Evolutionary conservation across 2,797 vertebrate genomes (phyloP), one percentile per base, ranked within the genome.

Genomic region (Typhlichthys subterraneus): DNA sequence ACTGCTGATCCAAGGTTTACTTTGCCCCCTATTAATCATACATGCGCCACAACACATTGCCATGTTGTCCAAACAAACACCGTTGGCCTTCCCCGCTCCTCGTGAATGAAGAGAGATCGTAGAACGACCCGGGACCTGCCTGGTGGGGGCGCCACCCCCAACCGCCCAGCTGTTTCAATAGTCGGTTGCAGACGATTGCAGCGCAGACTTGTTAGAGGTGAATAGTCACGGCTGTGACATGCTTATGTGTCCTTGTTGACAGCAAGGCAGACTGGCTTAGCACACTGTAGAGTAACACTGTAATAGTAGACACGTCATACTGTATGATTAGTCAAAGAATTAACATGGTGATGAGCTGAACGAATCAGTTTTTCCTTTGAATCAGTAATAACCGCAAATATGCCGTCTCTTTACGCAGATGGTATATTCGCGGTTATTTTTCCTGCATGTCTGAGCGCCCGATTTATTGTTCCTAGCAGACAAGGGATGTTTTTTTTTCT

Each of bases 111-210:
- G 23, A 23, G 15, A 42, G 31, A 51, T 8, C 14, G 13, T 3
- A 33, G 31, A 48, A 47, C 66, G 61, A 77, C 66, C 55, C 38
- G 55, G 60, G 38, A 54, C 45, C 62, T 62, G 42, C 60, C 72
- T 68, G 17, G 59, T 7, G 10, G 65, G 64, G 79, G 33, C 33
- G 33, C 33, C 33, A 38, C 66, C 19, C 19, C 33, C 23, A 29
- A 49, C 60, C 73, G 59, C 78, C 74, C 70, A 66, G 72, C 79
- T 82, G 87, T 74, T 82, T 71, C 63, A 81, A 70, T 62, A 61
- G 23, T 23, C 23, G 45, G 60, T 54, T 50, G 46, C n/a, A 64
- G 70, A 68, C 65, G 57, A 61, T 38, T 38, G 77, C 62, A 53
- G 62, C 63, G 60, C 63, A 45, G 63, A 59, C 59, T 23, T 23